Conservation (phyloP, 2,113 vertebrate species). For the Leptobrachium ailaonicum region DNA sequence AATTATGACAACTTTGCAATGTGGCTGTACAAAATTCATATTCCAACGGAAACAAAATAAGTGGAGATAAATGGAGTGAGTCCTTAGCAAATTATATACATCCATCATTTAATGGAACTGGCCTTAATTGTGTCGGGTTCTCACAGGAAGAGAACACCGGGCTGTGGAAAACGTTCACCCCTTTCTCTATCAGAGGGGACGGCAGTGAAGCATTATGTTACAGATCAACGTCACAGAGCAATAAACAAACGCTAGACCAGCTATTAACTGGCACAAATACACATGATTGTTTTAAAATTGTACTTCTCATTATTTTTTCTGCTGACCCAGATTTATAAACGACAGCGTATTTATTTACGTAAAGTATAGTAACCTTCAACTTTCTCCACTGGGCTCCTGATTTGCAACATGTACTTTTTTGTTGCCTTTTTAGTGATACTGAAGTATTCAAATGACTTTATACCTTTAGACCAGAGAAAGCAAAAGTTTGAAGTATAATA, state of each 20-base stretch:
- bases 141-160: background rate
- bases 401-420: too few species aligned
- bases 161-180: conserved; percentile 17
- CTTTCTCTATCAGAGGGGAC: background rate
- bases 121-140: background rate
- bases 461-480: background rate
- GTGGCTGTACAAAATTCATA: background rate
- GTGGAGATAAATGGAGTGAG: conserved; percentile 17
- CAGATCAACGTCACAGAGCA: too few species aligned
- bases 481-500: conserved; percentile 5
- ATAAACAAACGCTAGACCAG: too few species aligned
- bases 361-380: too few species aligned
- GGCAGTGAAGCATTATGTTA: background rate
- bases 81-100: conserved; percentile 8
- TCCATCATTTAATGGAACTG: conserved; percentile 29
- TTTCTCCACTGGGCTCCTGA: too few species aligned
- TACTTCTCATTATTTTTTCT: too few species aligned
- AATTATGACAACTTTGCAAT: conserved; percentile 9
- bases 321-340: too few species aligned
- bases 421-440: too few species aligned
- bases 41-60: conserved; percentile 20
- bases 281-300: too few species aligned
- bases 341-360: too few species aligned
- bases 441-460: too few species aligned
- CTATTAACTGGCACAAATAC: too few species aligned